These are phyloP conservation scores for Botia kubotai DNA, from an alignment of 2,797 vertebrate species.

Conservation along the genomic window DNA sequence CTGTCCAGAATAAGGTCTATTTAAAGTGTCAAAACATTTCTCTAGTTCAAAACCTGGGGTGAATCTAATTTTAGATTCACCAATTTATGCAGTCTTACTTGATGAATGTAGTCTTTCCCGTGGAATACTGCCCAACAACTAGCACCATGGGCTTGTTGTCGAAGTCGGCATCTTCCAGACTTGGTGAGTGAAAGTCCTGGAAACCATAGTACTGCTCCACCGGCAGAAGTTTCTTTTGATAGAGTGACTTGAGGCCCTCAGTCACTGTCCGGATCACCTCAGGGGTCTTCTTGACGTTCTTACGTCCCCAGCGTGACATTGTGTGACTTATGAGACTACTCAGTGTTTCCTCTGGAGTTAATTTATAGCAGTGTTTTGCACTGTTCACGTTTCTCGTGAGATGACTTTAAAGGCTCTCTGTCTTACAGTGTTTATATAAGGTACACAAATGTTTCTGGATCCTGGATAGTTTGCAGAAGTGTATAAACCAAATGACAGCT, in stretches of 20 bases:
- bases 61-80: neutral
- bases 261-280: conserved; percentile 93
- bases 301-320: conserved; percentile 94
- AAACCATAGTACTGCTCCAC: conserved; percentile 91
- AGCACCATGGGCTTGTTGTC: conserved; percentile 95
- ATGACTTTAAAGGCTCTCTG: conserved; percentile 64
- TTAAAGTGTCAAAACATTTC: too few species aligned
- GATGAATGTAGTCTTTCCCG: conserved; percentile 94
- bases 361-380: conserved; percentile 53
- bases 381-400: conserved; percentile 61
- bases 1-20: too few species aligned
- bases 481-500: neutral
- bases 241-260: conserved; percentile 90
- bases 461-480: neutral
- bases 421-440: conserved; percentile 73
- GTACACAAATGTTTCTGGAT: conserved; percentile 44
- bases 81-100: conserved; percentile 72
- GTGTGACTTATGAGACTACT: conserved; percentile 64
- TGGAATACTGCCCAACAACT: conserved; percentile 93
- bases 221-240: conserved; percentile 87
- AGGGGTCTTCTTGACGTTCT: conserved; percentile 85
- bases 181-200: conserved; percentile 88
- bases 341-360: conserved; percentile 44
- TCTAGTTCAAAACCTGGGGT: too few species aligned
- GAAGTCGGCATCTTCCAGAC: conserved; percentile 91